Evolutionary conservation across 2,797 vertebrate species (phyloP).

Genomic region (Sebastes reedi): DNA sequence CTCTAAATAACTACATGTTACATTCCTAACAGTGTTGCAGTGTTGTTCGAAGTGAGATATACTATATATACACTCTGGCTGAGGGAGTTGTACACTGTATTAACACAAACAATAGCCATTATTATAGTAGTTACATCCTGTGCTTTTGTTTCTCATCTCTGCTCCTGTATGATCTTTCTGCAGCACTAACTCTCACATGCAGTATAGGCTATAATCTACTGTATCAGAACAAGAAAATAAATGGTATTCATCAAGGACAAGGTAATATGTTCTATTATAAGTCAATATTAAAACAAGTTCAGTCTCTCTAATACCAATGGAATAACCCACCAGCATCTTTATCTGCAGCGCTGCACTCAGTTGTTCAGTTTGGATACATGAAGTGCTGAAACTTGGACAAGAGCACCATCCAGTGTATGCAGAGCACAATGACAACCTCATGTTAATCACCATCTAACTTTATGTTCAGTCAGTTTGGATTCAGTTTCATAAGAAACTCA

Average conservation of each 20-base stretch:
- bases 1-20: neutral
- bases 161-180: neutral
- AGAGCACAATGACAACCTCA: neutral
- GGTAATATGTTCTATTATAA: neutral
- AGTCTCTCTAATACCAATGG: neutral
- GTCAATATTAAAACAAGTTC: neutral
- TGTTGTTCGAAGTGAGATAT: neutral
- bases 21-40: neutral
- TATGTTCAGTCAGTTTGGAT: neutral
- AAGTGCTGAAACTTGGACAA: neutral
- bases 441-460: neutral
- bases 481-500: neutral
- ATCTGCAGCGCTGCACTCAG: neutral
- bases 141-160: neutral
- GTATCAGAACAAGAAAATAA: neutral
- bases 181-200: neutral
- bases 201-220: neutral
- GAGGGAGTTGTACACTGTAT: neutral
- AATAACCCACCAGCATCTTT: neutral
- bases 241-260: neutral
- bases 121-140: neutral
- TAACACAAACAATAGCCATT: neutral
- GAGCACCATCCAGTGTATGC: constrained; percentile 50
- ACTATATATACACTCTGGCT: too few species aligned
- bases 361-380: neutral